A percentile compares a stretch with the other conserved stretches of the same genome.
These are phyloP conservation scores for Lutjanus erythropterus DNA, from an alignment of 2,113 vertebrate genomes.

Conservation along the genomic window DNA sequence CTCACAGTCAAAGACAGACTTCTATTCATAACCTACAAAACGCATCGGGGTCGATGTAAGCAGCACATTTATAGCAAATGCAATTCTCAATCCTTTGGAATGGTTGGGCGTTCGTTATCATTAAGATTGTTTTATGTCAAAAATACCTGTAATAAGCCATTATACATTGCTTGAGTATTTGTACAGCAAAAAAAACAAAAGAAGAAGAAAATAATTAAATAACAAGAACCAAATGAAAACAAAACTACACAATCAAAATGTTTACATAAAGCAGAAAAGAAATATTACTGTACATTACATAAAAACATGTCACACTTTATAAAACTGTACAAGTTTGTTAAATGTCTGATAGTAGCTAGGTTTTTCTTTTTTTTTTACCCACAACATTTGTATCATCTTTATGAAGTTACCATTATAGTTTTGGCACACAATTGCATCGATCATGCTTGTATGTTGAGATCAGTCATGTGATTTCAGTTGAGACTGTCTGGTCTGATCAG, in stretches of 20 bases:
- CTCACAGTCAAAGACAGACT: constrained; percentile 80
- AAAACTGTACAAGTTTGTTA: constrained; percentile 86
- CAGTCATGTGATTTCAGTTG: constrained; percentile 41
- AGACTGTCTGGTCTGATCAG: constrained; percentile 55
- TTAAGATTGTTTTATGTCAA: constrained; percentile 73
- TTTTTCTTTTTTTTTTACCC: constrained; percentile 47
- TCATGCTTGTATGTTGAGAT: constrained; percentile 70
- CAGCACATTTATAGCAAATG: constrained; percentile 84
- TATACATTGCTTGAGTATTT: constrained; percentile 76
- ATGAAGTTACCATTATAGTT: constrained; percentile 76
- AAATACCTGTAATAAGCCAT: constrained; percentile 74
- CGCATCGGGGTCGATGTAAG: constrained; percentile 80
- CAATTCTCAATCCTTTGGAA: constrained; percentile 86
- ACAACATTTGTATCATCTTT: constrained; percentile 68
- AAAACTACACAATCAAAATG: constrained; percentile 73
- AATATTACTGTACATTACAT: constrained; percentile 81
- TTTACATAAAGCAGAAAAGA: constrained; percentile 74
- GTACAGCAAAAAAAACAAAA: constrained; percentile 70
- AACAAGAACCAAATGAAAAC: constrained; percentile 67
- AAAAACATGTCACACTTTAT: constrained; percentile 79
- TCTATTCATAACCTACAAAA: constrained; percentile 74
- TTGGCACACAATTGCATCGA: constrained; percentile 82
- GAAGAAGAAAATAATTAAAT: constrained; percentile 66
- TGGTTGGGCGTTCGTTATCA: constrained; percentile 77
- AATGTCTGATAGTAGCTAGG: constrained; percentile 73